These are phyloP conservation scores for Patiria miniata DNA, from an alignment of 35 echinoderm and acorn worm species.

Conservation along the genomic window DNA sequence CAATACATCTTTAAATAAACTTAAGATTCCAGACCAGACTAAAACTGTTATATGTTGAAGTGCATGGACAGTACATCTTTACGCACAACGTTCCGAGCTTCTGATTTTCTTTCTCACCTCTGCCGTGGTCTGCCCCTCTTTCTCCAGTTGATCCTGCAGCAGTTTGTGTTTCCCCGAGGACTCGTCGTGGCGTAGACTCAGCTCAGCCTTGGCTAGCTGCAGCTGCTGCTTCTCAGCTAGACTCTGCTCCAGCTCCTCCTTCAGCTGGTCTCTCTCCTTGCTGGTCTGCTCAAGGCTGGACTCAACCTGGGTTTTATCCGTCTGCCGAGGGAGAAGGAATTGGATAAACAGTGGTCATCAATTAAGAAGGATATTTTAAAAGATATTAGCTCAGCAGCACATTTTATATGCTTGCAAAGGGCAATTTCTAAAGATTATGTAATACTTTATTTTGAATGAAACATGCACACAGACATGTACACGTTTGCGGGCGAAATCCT, in stretches of 20 bases:
- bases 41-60: no score
- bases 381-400: no score
- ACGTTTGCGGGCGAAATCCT: no score
- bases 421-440: no score
- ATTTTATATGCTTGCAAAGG: no score
- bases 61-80: background rate
- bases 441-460: no score
- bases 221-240: constrained; percentile 72
- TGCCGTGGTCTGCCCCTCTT: constrained; percentile 53
- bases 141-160: constrained; percentile 79
- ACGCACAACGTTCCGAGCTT: background rate
- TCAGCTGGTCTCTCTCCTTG: constrained; percentile 67
- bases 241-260: constrained; percentile 67
- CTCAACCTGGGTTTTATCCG: constrained; percentile 50
- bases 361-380: background rate
- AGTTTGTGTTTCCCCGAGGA: constrained; percentile 73
- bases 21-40: no score
- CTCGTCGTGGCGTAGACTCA: constrained; percentile 74
- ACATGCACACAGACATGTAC: no score
- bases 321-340: constrained; percentile 27
- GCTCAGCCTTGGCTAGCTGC: constrained; percentile 66
- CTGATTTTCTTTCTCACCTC: constrained; percentile 40
- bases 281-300: constrained; percentile 42
- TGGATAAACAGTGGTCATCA: background rate
- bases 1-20: no score